Evolutionary conservation across 2,888 invertebrate species (phyloP).

Genomic region (Oxytorus armatus): DNA sequence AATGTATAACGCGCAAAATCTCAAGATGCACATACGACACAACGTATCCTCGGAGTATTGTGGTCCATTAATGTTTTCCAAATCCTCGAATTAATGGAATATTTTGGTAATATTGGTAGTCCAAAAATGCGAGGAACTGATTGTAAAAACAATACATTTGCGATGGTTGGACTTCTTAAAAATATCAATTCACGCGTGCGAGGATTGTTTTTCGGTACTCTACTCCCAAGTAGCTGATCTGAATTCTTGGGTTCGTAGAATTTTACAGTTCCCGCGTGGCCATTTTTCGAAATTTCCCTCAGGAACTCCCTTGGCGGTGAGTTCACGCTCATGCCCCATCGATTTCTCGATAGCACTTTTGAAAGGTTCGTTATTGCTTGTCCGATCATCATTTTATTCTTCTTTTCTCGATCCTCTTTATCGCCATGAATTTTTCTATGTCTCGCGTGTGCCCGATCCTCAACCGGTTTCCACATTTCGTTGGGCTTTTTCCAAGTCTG

Average conservation of each 20-base stretch:
- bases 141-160: conserved; percentile 16
- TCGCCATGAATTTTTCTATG: conserved; percentile 44
- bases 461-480: conserved; percentile 20
- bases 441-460: conserved; percentile 32
- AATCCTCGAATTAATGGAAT: background rate
- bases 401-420: conserved; percentile 23
- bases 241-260: conserved; percentile 28
- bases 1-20: background rate
- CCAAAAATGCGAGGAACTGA: background rate
- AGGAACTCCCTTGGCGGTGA: conserved; percentile 66
- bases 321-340: conserved; percentile 62
- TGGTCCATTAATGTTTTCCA: background rate
- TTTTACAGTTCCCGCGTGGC: conserved; percentile 13
- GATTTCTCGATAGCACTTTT: conserved; percentile 58
- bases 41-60: conserved; percentile 8
- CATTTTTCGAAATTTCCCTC: conserved; percentile 52
- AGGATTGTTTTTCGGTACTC: conserved; percentile 36
- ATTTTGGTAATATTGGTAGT: background rate
- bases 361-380: conserved; percentile 42
- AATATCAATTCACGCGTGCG: conserved; percentile 14
- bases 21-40: conserved; percentile 7
- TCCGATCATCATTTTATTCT: conserved; percentile 21
- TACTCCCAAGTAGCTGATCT: conserved; percentile 3
- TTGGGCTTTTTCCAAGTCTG: conserved; percentile 16
- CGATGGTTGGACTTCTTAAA: background rate